These are phyloP conservation scores for Parapristionchus giblindavisi DNA, from an alignment of 2,888 invertebrate species.

Conservation along the genomic window DNA sequence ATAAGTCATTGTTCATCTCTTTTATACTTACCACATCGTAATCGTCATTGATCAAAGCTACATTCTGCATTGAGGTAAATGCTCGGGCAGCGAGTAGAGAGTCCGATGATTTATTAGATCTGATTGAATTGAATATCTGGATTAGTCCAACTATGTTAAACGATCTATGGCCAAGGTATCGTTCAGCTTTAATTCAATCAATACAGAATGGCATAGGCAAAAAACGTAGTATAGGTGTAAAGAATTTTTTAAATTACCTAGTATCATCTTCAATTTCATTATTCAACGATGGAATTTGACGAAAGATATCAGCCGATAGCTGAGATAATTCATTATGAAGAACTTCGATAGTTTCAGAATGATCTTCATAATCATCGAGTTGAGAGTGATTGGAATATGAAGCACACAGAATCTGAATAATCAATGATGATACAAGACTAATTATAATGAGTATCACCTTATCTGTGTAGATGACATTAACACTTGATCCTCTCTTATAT, in stretches of 20 bases:
- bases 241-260: background rate
- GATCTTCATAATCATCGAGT: too few species aligned
- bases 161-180: background rate
- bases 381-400: too few species aligned
- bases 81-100: conserved; percentile 3
- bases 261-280: conserved; percentile 2
- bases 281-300: background rate
- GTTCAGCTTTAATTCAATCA: too few species aligned
- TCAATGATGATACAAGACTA: too few species aligned
- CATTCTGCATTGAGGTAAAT: conserved; percentile 26
- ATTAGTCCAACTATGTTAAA: too few species aligned
- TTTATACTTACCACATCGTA: background rate
- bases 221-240: too few species aligned
- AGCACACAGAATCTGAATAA: too few species aligned
- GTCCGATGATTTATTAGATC: conserved; percentile 4
- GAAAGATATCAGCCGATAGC: background rate
- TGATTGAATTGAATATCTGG: too few species aligned
- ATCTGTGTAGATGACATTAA: conserved; percentile 25
- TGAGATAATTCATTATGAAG: background rate
- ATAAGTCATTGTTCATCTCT: background rate
- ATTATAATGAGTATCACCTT: too few species aligned
- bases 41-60: background rate
- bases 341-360: background rate
- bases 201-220: too few species aligned
- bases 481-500: conserved; percentile 20